Conservation (phyloP, 1,140 invertebrate genomes). For the Drosophila obscura region DNA sequence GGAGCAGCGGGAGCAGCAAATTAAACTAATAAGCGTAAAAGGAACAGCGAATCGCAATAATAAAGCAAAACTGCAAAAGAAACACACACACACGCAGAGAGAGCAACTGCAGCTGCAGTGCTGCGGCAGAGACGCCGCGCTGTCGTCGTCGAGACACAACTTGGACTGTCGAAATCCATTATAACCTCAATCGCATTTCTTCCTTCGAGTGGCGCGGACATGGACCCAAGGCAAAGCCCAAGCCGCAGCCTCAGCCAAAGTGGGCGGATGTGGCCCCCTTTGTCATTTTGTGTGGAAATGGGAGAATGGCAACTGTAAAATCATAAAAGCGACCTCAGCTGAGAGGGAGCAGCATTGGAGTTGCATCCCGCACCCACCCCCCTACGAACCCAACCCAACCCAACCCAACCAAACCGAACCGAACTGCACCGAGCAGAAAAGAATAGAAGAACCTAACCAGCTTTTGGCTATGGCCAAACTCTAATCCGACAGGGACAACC, state of each 20-base stretch:
- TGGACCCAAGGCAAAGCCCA: conserved; percentile 14
- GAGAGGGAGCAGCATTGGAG: too few species aligned
- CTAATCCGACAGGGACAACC: conserved; percentile 49
- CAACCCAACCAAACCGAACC: conserved; percentile 26
- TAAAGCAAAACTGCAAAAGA: conserved; percentile 51
- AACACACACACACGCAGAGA: not conserved
- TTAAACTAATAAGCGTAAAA: conserved; percentile 80
- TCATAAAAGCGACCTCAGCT: too few species aligned
- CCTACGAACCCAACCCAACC: too few species aligned
- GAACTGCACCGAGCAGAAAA: not conserved
- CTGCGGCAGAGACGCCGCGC: conserved; percentile 35
- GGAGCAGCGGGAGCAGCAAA: conserved; percentile 43
- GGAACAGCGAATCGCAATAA: conserved; percentile 61
- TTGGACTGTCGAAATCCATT: conserved; percentile 82
- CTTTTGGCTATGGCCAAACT: conserved; percentile 51
- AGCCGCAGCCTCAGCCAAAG: too few species aligned
- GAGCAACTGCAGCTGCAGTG: conserved; percentile 35
- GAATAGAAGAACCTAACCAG: conserved; percentile 32
- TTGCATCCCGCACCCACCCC: too few species aligned
- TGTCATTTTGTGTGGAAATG: too few species aligned
- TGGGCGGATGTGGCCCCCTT: too few species aligned
- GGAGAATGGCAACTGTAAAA: too few species aligned
- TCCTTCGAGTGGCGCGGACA: conserved; percentile 77
- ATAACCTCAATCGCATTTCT: conserved; percentile 82
- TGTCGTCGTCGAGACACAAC: conserved; percentile 45